These are phyloP conservation scores for Lepidocyrtinus sp. DNA, from an alignment of 2,888 invertebrate genomes.

Conservation along the genomic window DNA sequence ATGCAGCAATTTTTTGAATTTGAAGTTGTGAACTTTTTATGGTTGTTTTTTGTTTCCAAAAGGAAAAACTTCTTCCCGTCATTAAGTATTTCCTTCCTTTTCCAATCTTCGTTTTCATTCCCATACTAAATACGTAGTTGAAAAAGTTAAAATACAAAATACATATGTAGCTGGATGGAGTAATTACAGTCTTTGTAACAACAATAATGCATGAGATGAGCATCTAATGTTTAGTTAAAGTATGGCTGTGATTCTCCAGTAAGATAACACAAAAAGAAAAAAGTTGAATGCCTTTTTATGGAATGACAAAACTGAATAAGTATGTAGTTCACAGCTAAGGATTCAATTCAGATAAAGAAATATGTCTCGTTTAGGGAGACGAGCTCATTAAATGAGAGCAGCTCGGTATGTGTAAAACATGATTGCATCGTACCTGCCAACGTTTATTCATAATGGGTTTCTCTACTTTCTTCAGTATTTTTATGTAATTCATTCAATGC, in stretches of 20 bases:
- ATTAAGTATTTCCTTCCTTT: constrained; percentile 3
- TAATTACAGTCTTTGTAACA: constrained; percentile 53
- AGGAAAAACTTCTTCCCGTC: neutral
- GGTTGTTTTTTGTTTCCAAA: neutral
- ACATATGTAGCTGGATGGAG: constrained; percentile 28
- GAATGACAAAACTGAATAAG: constrained; percentile 52
- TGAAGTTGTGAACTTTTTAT: too few relatives aligned
- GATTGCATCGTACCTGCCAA: too few relatives aligned
- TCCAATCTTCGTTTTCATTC: neutral
- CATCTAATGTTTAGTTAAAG: constrained; percentile 55
- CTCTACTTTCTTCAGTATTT: too few relatives aligned
- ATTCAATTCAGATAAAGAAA: constrained; percentile 4
- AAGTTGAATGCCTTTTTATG: constrained; percentile 8
- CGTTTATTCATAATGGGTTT: too few relatives aligned
- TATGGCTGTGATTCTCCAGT: constrained; percentile 31
- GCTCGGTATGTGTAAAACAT: too few relatives aligned
- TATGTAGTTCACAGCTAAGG: constrained; percentile 37
- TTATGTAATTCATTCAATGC: too few relatives aligned
- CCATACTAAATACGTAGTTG: constrained; percentile 4
- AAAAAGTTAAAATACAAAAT: neutral
- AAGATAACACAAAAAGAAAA: constrained; percentile 30
- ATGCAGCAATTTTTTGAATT: too few relatives aligned
- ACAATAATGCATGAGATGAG: constrained; percentile 56
- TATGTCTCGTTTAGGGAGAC: neutral
- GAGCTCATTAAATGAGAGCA: neutral